Evolutionary conservation across 2,113 vertebrate species (phyloP).

Genomic region (Pluvialis apricaria): DNA sequence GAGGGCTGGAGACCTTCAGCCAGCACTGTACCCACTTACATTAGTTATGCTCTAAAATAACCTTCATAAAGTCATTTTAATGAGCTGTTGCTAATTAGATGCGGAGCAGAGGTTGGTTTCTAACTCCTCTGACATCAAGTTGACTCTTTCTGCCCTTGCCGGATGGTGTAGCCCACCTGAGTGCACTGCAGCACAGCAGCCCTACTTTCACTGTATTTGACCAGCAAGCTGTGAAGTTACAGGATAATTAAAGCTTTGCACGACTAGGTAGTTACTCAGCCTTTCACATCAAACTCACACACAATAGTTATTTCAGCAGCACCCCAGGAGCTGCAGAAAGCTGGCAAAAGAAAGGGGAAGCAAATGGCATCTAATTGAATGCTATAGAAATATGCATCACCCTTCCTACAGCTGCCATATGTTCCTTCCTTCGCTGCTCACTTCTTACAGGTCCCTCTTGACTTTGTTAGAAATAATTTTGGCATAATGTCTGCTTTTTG

Average conservation of each 20-base stretch:
- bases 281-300: neutral
- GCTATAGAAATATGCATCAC: neutral
- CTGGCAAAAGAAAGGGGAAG: neutral
- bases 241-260: slow-evolving; percentile 15
- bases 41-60: neutral
- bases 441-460: neutral
- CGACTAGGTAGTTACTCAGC: neutral
- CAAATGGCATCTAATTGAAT: neutral
- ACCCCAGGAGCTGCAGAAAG: neutral
- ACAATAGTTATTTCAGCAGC: neutral
- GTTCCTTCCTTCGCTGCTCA: neutral
- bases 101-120: neutral
- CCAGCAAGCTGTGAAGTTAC: neutral
- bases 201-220: neutral
- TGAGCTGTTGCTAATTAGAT: neutral
- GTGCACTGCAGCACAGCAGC: neutral
- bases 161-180: neutral
- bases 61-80: neutral
- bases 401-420: slow-evolving; percentile 20
- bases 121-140: neutral
- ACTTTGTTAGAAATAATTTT: neutral
- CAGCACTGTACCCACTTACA: neutral
- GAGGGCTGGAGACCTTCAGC: neutral
- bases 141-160: neutral
- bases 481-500: neutral